These are phyloP conservation scores for Nipponia nippon DNA, from an alignment of 2,113 vertebrate genomes.

Conservation along the genomic window DNA sequence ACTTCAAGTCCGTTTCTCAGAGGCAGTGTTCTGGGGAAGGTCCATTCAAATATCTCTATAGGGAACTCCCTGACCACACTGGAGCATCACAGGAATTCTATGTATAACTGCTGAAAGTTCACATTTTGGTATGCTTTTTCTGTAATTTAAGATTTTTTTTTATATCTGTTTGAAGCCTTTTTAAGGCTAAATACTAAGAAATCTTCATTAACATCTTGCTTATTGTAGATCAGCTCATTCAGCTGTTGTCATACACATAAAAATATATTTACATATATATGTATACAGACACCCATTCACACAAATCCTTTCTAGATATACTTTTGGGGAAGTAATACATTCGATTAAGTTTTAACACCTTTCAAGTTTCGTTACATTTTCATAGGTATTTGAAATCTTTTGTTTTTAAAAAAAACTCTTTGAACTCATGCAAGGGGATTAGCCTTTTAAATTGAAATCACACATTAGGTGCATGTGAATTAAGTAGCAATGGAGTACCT, in stretches of 20 bases:
- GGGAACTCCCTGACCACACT: background rate
- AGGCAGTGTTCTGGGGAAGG: background rate
- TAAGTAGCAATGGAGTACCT: constrained; percentile 1
- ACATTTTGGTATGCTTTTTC: background rate
- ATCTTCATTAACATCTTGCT: background rate
- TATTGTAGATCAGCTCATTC: background rate
- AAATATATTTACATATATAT: background rate
- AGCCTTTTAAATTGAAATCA: constrained; percentile 32
- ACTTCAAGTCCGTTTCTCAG: background rate
- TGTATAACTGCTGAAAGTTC: background rate
- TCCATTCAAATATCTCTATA: background rate
- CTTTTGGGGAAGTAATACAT: background rate
- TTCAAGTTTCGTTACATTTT: background rate
- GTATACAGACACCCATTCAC: background rate
- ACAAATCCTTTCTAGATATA: background rate
- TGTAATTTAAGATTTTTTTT: background rate
- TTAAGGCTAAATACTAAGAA: background rate
- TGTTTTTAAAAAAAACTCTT: background rate
- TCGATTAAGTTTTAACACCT: background rate
- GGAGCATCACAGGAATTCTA: background rate
- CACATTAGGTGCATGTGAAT: background rate
- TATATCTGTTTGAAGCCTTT: background rate
- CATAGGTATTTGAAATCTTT: background rate
- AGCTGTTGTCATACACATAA: background rate
- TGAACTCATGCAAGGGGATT: background rate